Evolutionary conservation across 2,797 vertebrate genomes (phyloP).

Genomic region (Myotis pilosus): DNA sequence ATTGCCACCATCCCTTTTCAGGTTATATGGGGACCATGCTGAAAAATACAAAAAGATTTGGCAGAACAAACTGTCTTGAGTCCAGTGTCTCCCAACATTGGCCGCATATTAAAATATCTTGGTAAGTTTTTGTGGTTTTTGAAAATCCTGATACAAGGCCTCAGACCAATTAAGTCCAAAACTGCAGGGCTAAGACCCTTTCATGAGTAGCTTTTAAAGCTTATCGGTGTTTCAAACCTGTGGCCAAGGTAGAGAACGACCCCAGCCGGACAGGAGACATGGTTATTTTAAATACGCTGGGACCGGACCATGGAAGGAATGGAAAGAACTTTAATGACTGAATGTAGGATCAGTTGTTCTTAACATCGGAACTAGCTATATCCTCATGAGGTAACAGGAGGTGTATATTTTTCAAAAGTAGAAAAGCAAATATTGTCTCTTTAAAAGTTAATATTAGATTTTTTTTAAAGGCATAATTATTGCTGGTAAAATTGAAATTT

Average conservation of each 20-base stretch:
- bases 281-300: background rate
- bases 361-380: background rate
- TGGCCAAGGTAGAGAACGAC: background rate
- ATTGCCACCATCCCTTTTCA: background rate
- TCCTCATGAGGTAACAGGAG: background rate
- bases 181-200: background rate
- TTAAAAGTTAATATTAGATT: conserved; percentile 44
- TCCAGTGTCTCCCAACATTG: background rate
- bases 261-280: background rate
- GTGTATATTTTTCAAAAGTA: background rate
- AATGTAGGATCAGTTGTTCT: background rate
- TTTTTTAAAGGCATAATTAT: background rate
- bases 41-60: conserved; percentile 38
- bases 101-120: conserved; percentile 1
- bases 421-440: conserved; percentile 40
- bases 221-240: conserved; percentile 5
- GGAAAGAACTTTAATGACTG: conserved; percentile 28
- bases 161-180: conserved; percentile 44
- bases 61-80: conserved; percentile 44
- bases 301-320: background rate
- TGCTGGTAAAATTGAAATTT: conserved; percentile 47
- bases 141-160: background rate
- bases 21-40: background rate
- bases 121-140: background rate
- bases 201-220: conserved; percentile 30